phyloP scores from a whole-genome alignment of 2,888 invertebrate species.

The Kryphioiulus occultus region DNA sequence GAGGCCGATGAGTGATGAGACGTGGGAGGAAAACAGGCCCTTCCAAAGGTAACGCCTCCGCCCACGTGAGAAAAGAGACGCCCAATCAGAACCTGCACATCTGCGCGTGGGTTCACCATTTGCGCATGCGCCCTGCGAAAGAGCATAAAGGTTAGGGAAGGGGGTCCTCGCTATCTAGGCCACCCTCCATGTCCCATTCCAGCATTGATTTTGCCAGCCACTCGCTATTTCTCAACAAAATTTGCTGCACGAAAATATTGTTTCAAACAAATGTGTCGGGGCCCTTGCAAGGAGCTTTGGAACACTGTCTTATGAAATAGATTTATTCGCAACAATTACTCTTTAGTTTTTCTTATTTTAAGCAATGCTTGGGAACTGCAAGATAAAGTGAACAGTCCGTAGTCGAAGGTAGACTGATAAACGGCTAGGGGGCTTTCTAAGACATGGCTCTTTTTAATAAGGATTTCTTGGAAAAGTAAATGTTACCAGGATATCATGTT shows the following conservation, averaged over 20 bases:
- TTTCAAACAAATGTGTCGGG: not conserved
- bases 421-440: not conserved
- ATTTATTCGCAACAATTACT: not conserved
- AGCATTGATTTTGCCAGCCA: not conserved
- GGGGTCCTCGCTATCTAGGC: not conserved
- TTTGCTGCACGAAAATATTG: not conserved
- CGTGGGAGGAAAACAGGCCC: conserved; percentile 32
- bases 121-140: not conserved
- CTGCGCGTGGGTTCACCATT: not conserved
- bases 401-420: not conserved
- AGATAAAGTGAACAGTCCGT: not conserved
- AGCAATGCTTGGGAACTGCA: not conserved
- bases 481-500: no score
- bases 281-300: not conserved
- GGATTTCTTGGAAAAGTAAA: not conserved
- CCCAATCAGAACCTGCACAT: not conserved
- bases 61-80: not conserved
- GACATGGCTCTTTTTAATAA: not conserved
- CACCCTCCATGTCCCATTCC: not conserved
- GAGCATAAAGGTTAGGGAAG: not conserved
- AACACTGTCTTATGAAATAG: not conserved
- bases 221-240: not conserved
- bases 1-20: conserved; percentile 41
- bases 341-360: not conserved
- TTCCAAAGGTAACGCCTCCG: conserved; percentile 28